phyloP scores from a whole-genome alignment of 2,113 vertebrate species.

The Gavialis gangeticus region DNA sequence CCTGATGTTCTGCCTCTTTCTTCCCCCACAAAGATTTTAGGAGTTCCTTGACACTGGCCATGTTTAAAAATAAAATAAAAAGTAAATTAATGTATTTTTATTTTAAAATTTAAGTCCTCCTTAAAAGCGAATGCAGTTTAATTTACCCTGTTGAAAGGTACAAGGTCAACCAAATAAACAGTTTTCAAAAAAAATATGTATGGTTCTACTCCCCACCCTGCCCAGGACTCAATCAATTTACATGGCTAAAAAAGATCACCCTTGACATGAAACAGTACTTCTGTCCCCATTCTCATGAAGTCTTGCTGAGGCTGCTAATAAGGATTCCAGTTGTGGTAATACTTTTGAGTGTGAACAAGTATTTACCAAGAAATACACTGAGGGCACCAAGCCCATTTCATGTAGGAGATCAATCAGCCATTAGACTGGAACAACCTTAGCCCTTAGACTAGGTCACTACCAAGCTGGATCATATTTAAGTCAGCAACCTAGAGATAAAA shows the following conservation, averaged over 20 bases:
- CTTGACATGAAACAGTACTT: constrained; percentile 50
- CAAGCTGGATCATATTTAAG: constrained; percentile 52
- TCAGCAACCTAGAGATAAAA: constrained; percentile 61
- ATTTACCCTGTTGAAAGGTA: constrained; percentile 1
- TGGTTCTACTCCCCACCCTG: neutral
- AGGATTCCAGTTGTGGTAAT: constrained; percentile 64
- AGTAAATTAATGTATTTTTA: neutral
- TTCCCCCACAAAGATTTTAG: neutral
- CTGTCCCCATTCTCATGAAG: constrained; percentile 60
- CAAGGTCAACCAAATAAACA: neutral
- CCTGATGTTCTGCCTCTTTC: neutral
- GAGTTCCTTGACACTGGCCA: neutral
- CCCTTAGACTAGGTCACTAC: constrained; percentile 51
- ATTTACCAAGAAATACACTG: constrained; percentile 64
- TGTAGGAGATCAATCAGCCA: constrained; percentile 45
- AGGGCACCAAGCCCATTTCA: constrained; percentile 64
- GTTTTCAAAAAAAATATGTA: neutral
- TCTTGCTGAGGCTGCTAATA: constrained; percentile 46
- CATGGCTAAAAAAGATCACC: constrained; percentile 7
- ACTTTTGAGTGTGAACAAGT: constrained; percentile 57
- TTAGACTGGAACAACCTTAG: constrained; percentile 56
- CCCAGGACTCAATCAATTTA: neutral
- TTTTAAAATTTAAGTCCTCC: neutral
- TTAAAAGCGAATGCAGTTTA: neutral
- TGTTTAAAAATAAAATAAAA: neutral